Evolutionary conservation across 2,888 invertebrate genomes (phyloP).

Genomic region (Tanypteryx hageni): DNA sequence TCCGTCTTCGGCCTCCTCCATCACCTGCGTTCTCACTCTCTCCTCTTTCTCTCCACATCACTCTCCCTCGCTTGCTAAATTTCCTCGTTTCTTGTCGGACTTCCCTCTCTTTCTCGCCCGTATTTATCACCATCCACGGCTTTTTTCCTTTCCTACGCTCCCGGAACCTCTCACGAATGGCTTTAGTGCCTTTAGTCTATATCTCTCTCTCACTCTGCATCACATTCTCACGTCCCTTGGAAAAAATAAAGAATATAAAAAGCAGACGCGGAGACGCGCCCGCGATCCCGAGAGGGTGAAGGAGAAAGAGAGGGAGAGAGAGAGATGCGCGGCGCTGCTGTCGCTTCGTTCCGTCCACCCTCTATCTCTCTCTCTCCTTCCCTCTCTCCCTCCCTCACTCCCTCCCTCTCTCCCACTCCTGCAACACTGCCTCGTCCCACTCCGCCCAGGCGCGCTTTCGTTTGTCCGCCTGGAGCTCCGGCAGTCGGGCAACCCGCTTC

Average conservation of each 20-base stretch:
- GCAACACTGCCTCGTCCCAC: background rate
- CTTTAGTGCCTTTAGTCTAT: background rate
- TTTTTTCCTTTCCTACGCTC: background rate
- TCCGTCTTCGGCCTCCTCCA: too few species aligned
- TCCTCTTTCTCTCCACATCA: too few species aligned
- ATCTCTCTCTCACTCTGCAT: background rate
- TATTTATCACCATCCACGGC: background rate
- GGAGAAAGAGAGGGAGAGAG: background rate
- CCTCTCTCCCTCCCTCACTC: background rate
- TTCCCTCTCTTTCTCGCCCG: background rate
- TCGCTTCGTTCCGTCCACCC: background rate
- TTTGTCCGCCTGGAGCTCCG: constrained; percentile 52
- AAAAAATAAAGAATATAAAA: background rate
- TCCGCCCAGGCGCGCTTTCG: background rate
- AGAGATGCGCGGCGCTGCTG: background rate
- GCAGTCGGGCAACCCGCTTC: constrained; percentile 57
- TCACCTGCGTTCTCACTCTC: too few species aligned
- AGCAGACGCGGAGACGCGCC: background rate
- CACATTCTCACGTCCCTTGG: background rate
- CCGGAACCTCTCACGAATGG: background rate
- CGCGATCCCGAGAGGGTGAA: constrained; percentile 5
- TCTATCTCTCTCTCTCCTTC: background rate
- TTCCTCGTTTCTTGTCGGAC: background rate
- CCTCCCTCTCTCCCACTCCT: background rate
- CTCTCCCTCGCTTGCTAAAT: too few species aligned